Base-by-base conservation (phyloP, 2,797 vertebrate species). In the Oreochromis mossambicus region DNA sequence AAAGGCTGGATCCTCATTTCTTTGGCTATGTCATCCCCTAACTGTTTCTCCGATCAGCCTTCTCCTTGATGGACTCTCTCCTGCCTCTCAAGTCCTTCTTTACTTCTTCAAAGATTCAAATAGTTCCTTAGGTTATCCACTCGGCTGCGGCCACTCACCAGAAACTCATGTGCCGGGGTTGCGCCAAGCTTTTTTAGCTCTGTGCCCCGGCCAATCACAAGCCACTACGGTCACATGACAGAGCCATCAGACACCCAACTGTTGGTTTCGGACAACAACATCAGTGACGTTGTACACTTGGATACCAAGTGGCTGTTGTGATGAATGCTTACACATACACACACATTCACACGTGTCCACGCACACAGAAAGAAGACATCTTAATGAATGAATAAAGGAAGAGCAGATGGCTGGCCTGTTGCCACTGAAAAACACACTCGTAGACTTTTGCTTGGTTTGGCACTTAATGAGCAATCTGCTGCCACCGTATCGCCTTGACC, bases 381-480 rank as follows among this genome's bases (percentile, higher is more conserved):
- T 92, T 93, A 94, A 95, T 95, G 91, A 95, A 91, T 92, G 93
- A 94, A 95, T 94, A 93, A 95, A 95, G 77, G 90, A 81, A 50
- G 85, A 92, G 91, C 96, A 97, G 96, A 97, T 96, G 96, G 96
- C 76, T 63, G 94, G 87, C 89, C 90, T 88, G 91, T 82, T 95
- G 94, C 93, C 94, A 92, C 83, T 90, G 91, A 94, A 94, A 95
- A 94, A 95, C 92, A 96, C 94, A 95, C 94, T 92, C 84, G 41
- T 77, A 86, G 92, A 95, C 95, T 95, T 95, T 96, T 96, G 96
- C 95, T 95, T 95, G 91, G 89, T 95, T 95, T 94, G 94, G 90
- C 92, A 92, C 90, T 94, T 96, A 96, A 96, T 93, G 94, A 96
- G 94, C 96, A 95, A 95, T 95, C 95, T 96, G 95, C 88, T 92